Evolutionary conservation across 1,140 invertebrate genomes (phyloP).

Genomic region (Teleopsis dalmanni): DNA sequence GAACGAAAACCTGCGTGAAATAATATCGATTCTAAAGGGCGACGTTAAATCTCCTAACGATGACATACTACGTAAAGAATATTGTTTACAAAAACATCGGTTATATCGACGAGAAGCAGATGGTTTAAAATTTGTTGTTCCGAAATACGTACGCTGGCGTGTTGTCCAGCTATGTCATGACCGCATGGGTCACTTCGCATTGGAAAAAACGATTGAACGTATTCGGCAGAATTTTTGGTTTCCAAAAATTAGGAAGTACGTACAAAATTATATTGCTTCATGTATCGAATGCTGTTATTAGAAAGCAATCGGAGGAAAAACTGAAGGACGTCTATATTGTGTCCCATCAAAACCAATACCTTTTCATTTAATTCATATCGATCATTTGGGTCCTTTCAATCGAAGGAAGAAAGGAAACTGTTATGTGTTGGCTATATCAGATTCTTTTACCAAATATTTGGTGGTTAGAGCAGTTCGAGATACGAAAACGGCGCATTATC

Average conservation of each 20-base stretch:
- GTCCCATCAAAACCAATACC: slow-evolving; percentile 24
- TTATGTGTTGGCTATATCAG: slow-evolving; percentile 44
- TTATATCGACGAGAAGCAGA: neutral
- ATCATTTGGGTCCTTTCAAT: slow-evolving; percentile 28
- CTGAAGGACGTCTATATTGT: slow-evolving; percentile 18
- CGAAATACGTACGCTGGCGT: neutral
- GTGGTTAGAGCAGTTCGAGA: slow-evolving; percentile 2
- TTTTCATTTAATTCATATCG: slow-evolving; percentile 25
- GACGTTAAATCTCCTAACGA: too few species aligned
- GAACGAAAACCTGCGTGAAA: too few species aligned
- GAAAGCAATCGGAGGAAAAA: slow-evolving; percentile 6
- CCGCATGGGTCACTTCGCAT: too few species aligned
- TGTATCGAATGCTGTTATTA: slow-evolving; percentile 8
- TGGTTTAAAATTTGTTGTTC: neutral
- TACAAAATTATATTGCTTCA: neutral
- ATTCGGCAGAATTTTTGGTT: slow-evolving; percentile 14
- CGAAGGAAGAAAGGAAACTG: slow-evolving; percentile 33
- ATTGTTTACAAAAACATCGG: neutral
- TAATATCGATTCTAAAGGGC: too few species aligned
- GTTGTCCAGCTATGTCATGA: slow-evolving; percentile 2
- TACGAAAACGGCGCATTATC: slow-evolving; percentile 15
- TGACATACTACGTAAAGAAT: too few species aligned
- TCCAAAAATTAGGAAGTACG: neutral
- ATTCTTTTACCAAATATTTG: slow-evolving; percentile 22
- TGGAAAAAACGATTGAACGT: neutral